Evolutionary conservation across 2,888 invertebrate species (phyloP), one percentile per base, ranked within the genome.

Genomic region (Napeogenes sylphis): DNA sequence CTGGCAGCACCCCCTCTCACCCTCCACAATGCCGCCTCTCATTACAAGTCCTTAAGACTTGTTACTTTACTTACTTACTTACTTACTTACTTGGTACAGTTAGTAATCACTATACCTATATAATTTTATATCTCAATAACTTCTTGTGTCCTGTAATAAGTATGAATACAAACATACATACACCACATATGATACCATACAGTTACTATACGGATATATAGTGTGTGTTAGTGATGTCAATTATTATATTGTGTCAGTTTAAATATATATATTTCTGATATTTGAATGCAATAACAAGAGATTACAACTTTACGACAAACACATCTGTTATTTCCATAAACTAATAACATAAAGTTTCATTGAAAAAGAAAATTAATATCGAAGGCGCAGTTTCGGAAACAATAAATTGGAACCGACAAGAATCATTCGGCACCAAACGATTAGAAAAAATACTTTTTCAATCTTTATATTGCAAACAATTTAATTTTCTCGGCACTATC

Each of bases 361-460:
- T 53, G 65, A 62, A 59, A 67, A 66, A 67, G 67, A 70, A 70
- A 67, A 67, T 70, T 70, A 67, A 70, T 70, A 70, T 67, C 64
- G 55, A 65, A 66, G 65, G 63, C 63, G 66, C 66, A 56, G 63
- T 63, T 63, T 64, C 58, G 59, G 59, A 67, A 61, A 68, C 66
- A 75, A 74, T 79, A 81, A 80, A 82, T 80, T 67, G 64, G 66
- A 71, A 75, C 75, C 75, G 68, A 73, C 75, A 71, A 78, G 76
- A 79, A 77, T 83, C 80, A 80, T 83, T 82, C 79, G 71, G 75
- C 21, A 73, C 70, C 67, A 65, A 73, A 59, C 73, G 64, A 71
- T 71, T 72, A 75, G 78, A 80, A 74, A 75, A 76, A 80, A 80
- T 78, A 76, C 76, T 77, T 80, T 76, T 75, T 76, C 73, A 73